These are phyloP conservation scores for Cichladusa arquata DNA, from an alignment of 2,113 vertebrate genomes.

Conservation along the genomic window DNA sequence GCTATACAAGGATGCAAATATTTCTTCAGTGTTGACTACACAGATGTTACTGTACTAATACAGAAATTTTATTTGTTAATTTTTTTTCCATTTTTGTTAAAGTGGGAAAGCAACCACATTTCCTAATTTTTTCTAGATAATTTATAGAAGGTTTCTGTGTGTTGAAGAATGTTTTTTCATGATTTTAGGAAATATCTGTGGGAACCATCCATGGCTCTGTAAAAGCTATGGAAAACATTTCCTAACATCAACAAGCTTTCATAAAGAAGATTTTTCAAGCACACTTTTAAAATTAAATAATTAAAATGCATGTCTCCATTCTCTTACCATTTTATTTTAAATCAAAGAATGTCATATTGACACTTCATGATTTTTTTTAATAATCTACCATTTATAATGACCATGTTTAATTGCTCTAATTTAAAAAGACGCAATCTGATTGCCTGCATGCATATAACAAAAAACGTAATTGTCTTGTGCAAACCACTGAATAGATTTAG, in stretches of 20 bases:
- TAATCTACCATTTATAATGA: constrained; percentile 72
- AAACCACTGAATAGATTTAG: constrained; percentile 76
- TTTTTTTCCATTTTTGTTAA: background rate
- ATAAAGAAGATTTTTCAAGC: background rate
- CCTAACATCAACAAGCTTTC: background rate
- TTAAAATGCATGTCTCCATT: constrained; percentile 49
- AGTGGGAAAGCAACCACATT: background rate
- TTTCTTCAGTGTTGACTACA: background rate
- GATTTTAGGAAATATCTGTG: background rate
- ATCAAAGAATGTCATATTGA: constrained; percentile 63
- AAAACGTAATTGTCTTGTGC: constrained; percentile 78
- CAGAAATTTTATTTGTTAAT: accelerated
- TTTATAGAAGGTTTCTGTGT: background rate
- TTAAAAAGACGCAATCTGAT: constrained; percentile 73
- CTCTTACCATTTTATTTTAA: constrained; percentile 53
- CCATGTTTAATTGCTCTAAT: constrained; percentile 71
- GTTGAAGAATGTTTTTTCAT: background rate
- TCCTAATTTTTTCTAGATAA: background rate
- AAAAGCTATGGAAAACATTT: background rate
- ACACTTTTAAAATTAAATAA: constrained; percentile 42
- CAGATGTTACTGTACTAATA: background rate
- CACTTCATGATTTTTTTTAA: constrained; percentile 64
- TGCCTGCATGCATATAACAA: constrained; percentile 67
- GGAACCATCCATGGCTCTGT: background rate
- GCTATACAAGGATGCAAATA: background rate